These are phyloP conservation scores for Pangasius macronema DNA, from an alignment of 2,797 vertebrate genomes.

Conservation along the genomic window DNA sequence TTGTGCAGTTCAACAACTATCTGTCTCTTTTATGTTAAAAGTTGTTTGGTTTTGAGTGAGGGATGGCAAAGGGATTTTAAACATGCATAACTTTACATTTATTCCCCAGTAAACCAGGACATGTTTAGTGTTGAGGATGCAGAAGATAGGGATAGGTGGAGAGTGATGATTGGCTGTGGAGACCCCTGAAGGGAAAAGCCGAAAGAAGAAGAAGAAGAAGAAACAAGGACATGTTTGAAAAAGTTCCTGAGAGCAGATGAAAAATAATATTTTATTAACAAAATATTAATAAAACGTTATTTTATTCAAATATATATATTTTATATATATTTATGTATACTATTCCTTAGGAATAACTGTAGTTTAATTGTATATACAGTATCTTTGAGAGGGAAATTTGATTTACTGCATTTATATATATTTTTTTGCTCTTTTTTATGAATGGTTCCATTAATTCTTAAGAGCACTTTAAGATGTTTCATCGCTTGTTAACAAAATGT, in stretches of 20 bases:
- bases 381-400: not conserved
- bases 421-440: not conserved
- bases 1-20: not conserved
- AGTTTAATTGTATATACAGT: not conserved
- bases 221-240: not conserved
- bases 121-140: too few species aligned
- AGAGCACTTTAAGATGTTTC: too few species aligned
- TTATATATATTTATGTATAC: not conserved
- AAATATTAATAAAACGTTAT: too few species aligned
- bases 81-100: not conserved
- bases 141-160: too few species aligned
- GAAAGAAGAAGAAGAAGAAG: too few species aligned
- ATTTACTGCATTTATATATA: not conserved
- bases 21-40: not conserved
- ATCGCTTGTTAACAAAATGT: not conserved
- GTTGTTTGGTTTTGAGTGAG: not conserved
- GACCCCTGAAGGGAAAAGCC: too few species aligned
- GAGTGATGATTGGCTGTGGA: too few species aligned
- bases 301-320: not conserved
- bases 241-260: not conserved
- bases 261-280: too few species aligned
- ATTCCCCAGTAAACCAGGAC: not conserved
- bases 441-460: not conserved
- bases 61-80: not conserved
- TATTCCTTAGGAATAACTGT: not conserved